Percentiles rank a stretch among this genome's conserved stretches.
Evolutionary conservation across 2,797 vertebrate genomes (phyloP).

Genomic region (Allobates femoralis): DNA sequence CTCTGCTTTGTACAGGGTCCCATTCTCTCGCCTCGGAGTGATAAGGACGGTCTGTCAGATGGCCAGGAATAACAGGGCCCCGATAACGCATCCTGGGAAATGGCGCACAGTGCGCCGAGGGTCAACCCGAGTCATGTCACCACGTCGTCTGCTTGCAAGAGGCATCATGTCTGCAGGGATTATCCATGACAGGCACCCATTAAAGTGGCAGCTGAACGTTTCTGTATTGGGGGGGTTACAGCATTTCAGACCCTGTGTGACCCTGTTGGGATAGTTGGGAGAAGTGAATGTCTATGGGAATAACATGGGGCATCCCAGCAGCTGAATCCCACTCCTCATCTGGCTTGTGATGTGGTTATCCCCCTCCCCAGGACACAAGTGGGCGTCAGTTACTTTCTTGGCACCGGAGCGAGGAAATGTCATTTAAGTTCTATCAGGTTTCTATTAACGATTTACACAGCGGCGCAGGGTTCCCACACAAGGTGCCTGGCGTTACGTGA

Average conservation of each 20-base stretch:
- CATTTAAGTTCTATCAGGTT: constrained; percentile 39
- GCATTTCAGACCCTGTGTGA: neutral
- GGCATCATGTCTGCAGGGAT: neutral
- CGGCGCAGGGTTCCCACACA: neutral
- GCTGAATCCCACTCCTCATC: neutral
- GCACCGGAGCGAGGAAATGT: constrained; percentile 19
- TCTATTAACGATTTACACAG: constrained; percentile 54
- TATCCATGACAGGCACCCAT: no score
- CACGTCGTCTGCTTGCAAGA: neutral
- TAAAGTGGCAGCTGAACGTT: no score
- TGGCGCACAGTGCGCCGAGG: neutral
- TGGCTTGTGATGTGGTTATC: neutral
- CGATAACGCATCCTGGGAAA: constrained; percentile 4
- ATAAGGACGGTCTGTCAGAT: constrained; percentile 41
- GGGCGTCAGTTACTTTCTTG: constrained; percentile 59
- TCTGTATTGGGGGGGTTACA: no score
- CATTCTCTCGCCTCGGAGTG: constrained; percentile 13
- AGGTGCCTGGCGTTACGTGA: constrained; percentile 46
- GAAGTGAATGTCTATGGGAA: neutral
- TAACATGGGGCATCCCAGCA: neutral
- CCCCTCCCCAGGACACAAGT: constrained; percentile 43
- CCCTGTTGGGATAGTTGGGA: neutral
- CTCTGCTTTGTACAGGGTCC: constrained; percentile 22
- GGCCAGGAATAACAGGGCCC: constrained; percentile 42
- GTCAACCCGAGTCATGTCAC: constrained; percentile 5